Conservation (phyloP, 1,140 invertebrate genomes). For the Andrena cerasifolii region DNA sequence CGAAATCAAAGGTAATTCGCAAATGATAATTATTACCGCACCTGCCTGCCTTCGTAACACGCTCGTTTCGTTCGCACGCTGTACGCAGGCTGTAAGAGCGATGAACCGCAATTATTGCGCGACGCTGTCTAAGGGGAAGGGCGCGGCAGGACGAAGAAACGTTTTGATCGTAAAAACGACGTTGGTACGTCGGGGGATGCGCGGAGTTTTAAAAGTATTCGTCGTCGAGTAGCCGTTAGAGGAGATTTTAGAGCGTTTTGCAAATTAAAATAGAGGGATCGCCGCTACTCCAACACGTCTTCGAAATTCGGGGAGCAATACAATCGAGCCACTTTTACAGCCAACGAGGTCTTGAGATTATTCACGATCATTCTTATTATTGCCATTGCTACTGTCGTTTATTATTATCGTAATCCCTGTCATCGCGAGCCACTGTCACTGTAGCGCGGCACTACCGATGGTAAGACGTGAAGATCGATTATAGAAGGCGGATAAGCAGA, state of each 20-base stretch:
- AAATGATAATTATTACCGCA: neutral
- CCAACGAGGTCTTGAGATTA: too few species aligned
- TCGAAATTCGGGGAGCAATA: conserved; percentile 48
- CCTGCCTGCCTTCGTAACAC: conserved; percentile 4
- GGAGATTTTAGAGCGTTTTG: conserved; percentile 35
- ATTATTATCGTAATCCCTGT: conserved; percentile 36
- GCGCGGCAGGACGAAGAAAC: too few species aligned
- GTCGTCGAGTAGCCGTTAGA: conserved; percentile 16
- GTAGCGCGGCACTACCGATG: conserved; percentile 58
- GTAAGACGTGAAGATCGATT: conserved; percentile 48
- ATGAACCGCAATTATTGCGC: neutral
- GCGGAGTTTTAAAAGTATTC: neutral
- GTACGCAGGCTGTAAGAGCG: neutral
- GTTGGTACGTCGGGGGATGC: neutral
- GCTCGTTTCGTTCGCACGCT: conserved; percentile 27
- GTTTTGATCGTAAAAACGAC: conserved; percentile 6
- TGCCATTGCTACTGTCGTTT: conserved; percentile 10
- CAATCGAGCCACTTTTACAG: conserved; percentile 58
- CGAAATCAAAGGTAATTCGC: conserved; percentile 36
- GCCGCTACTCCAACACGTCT: conserved; percentile 12
- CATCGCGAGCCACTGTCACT: conserved; percentile 49
- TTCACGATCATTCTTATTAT: conserved; percentile 28
- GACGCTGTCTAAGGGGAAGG: too few species aligned
- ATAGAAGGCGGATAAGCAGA: conserved; percentile 45
- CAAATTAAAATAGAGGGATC: conserved; percentile 31